Evolutionary conservation across 2,113 vertebrate species (phyloP).

Genomic region (Genyomyrus donnyi): DNA sequence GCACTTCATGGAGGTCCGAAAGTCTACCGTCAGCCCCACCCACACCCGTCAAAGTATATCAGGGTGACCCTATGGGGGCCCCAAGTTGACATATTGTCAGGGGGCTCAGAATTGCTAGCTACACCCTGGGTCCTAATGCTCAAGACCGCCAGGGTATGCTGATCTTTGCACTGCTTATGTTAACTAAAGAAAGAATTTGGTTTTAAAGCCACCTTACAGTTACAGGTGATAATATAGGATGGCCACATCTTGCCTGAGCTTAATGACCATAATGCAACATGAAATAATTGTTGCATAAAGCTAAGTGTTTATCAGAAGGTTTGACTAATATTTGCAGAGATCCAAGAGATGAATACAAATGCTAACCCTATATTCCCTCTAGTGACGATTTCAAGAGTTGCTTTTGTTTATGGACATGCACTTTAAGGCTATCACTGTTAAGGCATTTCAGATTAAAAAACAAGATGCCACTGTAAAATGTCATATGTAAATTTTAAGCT

Average conservation of each 20-base stretch:
- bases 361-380: neutral
- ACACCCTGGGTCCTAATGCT: neutral
- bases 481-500: neutral
- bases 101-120: neutral
- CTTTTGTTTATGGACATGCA: neutral
- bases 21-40: neutral
- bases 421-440: neutral
- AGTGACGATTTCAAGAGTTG: neutral
- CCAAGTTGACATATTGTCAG: neutral
- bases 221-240: neutral
- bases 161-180: neutral
- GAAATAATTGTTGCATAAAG: neutral
- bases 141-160: neutral
- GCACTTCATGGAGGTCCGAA: too few relatives aligned
- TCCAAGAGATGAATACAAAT: neutral
- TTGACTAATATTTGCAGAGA: neutral
- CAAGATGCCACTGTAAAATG: neutral
- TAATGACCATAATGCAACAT: neutral
- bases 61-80: neutral
- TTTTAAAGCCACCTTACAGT: neutral
- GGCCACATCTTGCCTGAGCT: neutral
- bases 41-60: neutral
- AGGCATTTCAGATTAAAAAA: neutral
- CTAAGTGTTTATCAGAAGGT: neutral
- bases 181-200: neutral